Conservation (phyloP, 2,113 vertebrate genomes). For the Trinectes maculatus region DNA sequence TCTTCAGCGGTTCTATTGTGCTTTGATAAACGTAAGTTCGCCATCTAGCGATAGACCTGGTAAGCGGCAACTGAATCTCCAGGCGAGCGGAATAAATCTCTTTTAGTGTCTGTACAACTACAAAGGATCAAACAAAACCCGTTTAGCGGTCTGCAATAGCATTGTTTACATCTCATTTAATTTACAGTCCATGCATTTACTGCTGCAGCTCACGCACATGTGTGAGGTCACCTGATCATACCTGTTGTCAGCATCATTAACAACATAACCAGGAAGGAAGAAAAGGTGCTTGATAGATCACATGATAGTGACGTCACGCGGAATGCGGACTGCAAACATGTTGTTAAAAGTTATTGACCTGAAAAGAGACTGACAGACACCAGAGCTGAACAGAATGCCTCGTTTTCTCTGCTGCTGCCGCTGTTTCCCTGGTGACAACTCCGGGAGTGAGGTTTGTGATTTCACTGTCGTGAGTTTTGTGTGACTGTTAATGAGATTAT, state of each 20-base stretch:
- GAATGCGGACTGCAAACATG: slow-evolving; percentile 43
- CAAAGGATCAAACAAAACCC: neutral
- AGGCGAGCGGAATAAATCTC: neutral
- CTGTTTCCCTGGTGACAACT: slow-evolving; percentile 37
- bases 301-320: slow-evolving; percentile 72
- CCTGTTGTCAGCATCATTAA: neutral
- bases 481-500: neutral
- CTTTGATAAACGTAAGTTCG: neutral
- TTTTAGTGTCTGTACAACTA: neutral
- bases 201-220: no score
- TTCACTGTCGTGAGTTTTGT: neutral
- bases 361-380: slow-evolving; percentile 43
- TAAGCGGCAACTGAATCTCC: neutral
- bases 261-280: slow-evolving; percentile 49
- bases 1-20: neutral
- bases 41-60: slow-evolving; percentile 10
- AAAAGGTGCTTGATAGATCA: slow-evolving; percentile 14
- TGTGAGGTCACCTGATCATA: neutral
- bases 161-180: no score
- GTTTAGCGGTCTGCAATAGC: no score
- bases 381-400: slow-evolving; percentile 50
- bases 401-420: slow-evolving; percentile 68
- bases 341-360: slow-evolving; percentile 65
- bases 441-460: slow-evolving; percentile 62
- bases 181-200: no score